These are phyloP conservation scores for Microtus oregoni DNA, from an alignment of 2,113 vertebrate species.

Conservation along the genomic window DNA sequence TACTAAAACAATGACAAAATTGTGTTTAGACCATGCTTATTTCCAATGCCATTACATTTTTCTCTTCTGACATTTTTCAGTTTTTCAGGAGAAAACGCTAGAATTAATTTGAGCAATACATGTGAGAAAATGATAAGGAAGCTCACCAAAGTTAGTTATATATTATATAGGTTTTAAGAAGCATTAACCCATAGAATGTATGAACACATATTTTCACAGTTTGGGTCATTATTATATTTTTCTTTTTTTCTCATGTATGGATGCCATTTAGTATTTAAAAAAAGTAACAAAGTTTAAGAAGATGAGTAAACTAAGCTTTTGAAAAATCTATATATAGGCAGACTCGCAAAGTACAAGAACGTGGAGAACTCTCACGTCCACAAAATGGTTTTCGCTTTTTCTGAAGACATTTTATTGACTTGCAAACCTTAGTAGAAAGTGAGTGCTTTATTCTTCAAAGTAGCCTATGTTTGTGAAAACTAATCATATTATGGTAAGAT, in stretches of 20 bases:
- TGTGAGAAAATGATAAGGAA: neutral
- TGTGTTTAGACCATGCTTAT: slow-evolving; percentile 35
- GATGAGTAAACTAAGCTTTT: slow-evolving; percentile 20
- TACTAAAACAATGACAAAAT: slow-evolving; percentile 59
- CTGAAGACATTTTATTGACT: slow-evolving; percentile 25
- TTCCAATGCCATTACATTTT: slow-evolving; percentile 55
- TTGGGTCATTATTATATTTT: neutral
- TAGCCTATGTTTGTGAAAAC: slow-evolving; percentile 16
- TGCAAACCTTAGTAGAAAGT: slow-evolving; percentile 23
- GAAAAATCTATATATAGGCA: neutral
- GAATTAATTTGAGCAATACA: neutral
- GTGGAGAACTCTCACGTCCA: neutral
- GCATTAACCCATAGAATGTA: neutral
- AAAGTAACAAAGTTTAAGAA: slow-evolving; percentile 51
- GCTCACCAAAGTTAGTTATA: neutral
- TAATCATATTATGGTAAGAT: neutral
- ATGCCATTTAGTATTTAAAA: neutral
- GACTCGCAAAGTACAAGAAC: slow-evolving; percentile 7
- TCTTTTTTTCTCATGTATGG: slow-evolving; percentile 25
- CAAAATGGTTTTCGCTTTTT: slow-evolving; percentile 19
- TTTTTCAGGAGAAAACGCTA: slow-evolving; percentile 25
- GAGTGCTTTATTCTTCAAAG: neutral
- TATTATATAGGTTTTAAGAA: neutral
- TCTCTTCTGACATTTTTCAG: slow-evolving; percentile 63
- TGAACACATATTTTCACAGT: slow-evolving; percentile 48